Evolutionary conservation across 2,113 vertebrate species (phyloP), one percentile per base, ranked within the genome.

Genomic region (Anhinga rufa): DNA sequence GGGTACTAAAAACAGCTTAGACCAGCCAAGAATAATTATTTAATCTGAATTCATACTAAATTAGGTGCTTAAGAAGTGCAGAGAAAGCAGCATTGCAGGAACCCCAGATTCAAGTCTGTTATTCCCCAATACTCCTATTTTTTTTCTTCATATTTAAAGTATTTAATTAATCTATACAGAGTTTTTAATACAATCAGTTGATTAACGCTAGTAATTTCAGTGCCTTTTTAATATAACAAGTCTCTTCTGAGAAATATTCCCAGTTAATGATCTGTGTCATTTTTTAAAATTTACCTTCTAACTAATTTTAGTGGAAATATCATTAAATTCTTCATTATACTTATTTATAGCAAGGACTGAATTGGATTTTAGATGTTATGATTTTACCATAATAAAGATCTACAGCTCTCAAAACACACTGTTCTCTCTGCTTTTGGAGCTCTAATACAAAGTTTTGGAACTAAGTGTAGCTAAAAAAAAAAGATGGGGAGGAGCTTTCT

Each of bases 161-260:
- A 78, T 82, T 97, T 98, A 98, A 97, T 98, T 98, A 97, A 98
- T 97, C 95, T 96, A 95, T 40, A 68, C 88, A 94, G 94, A 94
- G 92, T 86, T 96, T 94, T 97, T 95, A 97, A 96, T 97, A 94
- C 91, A 98, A 95, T 96, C 49, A 97, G 96, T 97, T 97, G 97
- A 97, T 98, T 96, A 98, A 94, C 90, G 40, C 71, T 92, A 85
- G 96, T 91, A 97, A 97, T 98, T 93, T 95, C 75, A 69, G 85
- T 94, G 93, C 84, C 95, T 98, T 98, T 98, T 97, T 97, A 97
- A 95, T 95, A 95, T 90, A 97, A 97, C 92, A 97, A 97, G 96
- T 98, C 95, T 98, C 97, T 97, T 88, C 90, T 94, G 97, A 97
- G 96, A 97, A 96, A 96, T 97, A 96, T 95, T 95, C 86, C 95